Base-by-base conservation (phyloP, 2,797 vertebrate genomes). In the Halcyon smyrnensis region DNA sequence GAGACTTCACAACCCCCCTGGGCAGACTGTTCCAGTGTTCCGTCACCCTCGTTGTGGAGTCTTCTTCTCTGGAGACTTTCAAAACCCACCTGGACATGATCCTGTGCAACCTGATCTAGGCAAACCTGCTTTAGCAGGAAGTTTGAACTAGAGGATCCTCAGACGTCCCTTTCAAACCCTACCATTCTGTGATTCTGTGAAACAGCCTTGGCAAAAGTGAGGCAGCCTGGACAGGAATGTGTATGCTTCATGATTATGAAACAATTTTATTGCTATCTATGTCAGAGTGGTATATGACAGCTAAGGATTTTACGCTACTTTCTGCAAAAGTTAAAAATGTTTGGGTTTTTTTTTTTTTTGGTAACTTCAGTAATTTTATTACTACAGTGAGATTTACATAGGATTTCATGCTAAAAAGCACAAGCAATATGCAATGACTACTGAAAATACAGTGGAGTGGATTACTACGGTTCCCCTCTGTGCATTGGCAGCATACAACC, bases 251-350 rank as follows among this genome's bases (percentile, higher is more conserved):
- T 28, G 48, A 48, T 53, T 59, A 32, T 57, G n/a, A 83, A 87
- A 73, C 24, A 20, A 60, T 88, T 89, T 89, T 92, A 95, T 63
- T 91, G 48, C 77, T 95, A 51, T 94, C 89, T 89, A 57, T 89
- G 76, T 89, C 94, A 91, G 56, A 89, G 17, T 48, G 57, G 60
- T 95, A 68, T 71, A 65, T 27, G 75, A 94, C 39, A 37, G 34
- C 48, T 96, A 96, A 98, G 91, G 94, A 93, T 90, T 97, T 97
- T 92, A 96, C 90, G 89, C 69, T 67, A 71, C 43, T 85, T 97
- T 96, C 92, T 95, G 95, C 43, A 87, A 97, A 97, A 97, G 97
- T 95, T 94, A 95, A 98, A 97, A 94, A 28, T 17, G 8, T 89
- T 96, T 75, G 37, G 27, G 50, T 28, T 51, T 51, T 17, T 17